phyloP scores from a whole-genome alignment of 2,113 vertebrate genomes.

The Mormoops blainvillei region DNA sequence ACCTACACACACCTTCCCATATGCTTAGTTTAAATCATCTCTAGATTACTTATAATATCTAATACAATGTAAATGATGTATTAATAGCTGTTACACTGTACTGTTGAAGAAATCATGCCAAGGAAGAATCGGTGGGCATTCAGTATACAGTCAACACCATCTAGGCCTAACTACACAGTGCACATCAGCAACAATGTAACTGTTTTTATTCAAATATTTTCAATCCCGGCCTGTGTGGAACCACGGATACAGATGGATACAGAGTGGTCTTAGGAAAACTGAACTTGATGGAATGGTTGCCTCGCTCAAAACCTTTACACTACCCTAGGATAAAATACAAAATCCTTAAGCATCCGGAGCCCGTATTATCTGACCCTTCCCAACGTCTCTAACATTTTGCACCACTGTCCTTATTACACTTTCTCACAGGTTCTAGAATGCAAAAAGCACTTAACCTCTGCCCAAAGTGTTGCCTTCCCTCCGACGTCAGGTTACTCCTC shows the following conservation, averaged over 20 bases:
- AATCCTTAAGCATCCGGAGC: not conserved
- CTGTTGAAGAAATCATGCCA: not conserved
- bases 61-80: not conserved
- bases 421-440: not conserved
- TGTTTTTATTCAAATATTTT: not conserved
- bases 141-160: not conserved
- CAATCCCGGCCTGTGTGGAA: not conserved
- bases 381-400: not conserved
- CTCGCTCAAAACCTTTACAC: not conserved
- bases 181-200: not conserved
- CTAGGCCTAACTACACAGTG: not conserved
- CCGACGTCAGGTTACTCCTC: too few relatives aligned
- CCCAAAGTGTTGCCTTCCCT: rapidly evolving
- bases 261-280: not conserved
- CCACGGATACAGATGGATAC: not conserved
- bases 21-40: not conserved
- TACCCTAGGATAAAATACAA: not conserved
- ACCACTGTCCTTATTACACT: not conserved
- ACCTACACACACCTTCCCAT: not conserved
- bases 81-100: not conserved
- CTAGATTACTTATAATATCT: not conserved
- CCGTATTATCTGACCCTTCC: not conserved
- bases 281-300: not conserved
- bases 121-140: not conserved
- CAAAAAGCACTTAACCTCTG: not conserved